These are phyloP conservation scores for Sarotherodon lohbergeri DNA, from an alignment of 2,113 vertebrate species.

Conservation along the genomic window DNA sequence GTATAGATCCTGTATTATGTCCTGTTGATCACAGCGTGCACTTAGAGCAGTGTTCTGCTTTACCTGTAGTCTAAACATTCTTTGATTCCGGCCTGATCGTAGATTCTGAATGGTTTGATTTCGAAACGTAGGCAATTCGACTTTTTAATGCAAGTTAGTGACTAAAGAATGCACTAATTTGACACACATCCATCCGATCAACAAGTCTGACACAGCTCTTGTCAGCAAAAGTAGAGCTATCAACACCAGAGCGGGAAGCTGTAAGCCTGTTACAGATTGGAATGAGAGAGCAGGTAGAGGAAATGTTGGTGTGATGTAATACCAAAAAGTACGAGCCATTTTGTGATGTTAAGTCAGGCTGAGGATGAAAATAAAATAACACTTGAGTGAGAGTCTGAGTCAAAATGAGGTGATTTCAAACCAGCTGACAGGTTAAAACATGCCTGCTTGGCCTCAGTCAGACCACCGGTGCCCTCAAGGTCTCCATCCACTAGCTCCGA, in stretches of 20 bases:
- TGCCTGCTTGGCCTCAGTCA: not conserved
- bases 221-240: not conserved
- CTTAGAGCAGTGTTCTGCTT: not conserved
- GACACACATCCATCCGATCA: not conserved
- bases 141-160: not conserved
- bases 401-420: not conserved
- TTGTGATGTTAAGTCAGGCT: not conserved
- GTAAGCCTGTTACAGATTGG: not conserved
- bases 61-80: not conserved
- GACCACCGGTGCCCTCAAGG: not conserved
- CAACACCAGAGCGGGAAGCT: not conserved
- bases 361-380: not conserved
- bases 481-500: not conserved
- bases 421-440: conserved; percentile 29
- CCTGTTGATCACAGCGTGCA: not conserved
- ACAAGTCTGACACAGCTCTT: not conserved
- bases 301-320: not conserved
- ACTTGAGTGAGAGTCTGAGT: not conserved
- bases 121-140: not conserved
- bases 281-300: not conserved
- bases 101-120: not conserved
- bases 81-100: not conserved
- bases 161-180: not conserved
- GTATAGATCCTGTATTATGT: not conserved
- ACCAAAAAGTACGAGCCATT: not conserved